A percentile compares a stretch with the other conserved stretches of the same genome.
These are phyloP conservation scores for Dusona sp. DNA, from an alignment of 2,888 invertebrate genomes.

Conservation along the genomic window DNA sequence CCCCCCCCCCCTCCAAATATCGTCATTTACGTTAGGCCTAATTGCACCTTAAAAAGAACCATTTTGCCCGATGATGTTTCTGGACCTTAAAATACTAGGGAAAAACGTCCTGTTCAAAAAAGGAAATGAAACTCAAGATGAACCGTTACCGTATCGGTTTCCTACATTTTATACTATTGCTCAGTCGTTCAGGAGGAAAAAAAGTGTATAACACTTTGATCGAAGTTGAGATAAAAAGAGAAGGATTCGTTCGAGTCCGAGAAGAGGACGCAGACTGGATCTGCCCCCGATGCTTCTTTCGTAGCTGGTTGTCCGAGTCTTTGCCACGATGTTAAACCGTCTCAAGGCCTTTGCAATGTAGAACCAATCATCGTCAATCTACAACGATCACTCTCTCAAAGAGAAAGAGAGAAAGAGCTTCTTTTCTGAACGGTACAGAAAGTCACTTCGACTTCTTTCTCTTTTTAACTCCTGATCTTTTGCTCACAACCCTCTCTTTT, in stretches of 20 bases:
- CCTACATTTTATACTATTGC: neutral
- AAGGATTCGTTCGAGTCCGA: neutral
- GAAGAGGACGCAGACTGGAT: conserved; percentile 46
- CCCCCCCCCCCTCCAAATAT: no score
- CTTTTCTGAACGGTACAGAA: conserved; percentile 11
- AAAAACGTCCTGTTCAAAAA: no score
- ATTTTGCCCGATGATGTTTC: no score
- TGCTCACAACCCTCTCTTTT: neutral
- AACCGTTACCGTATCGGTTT: no score
- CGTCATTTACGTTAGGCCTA: no score
- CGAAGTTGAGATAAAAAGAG: neutral
- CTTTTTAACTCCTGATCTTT: neutral
- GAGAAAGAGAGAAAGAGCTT: conserved; percentile 10
- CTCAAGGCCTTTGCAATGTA: conserved; percentile 82
- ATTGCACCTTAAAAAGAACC: no score
- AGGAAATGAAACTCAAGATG: no score
- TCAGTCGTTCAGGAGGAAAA: neutral
- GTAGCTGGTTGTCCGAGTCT: conserved; percentile 19
- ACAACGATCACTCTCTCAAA: conserved; percentile 71
- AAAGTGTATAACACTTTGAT: neutral
- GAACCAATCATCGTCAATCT: conserved; percentile 81
- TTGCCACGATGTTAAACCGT: conserved; percentile 61
- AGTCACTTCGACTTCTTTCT: conserved; percentile 11
- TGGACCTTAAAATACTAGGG: no score
- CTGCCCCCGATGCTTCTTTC: conserved; percentile 26